Conservation (phyloP, 2,888 invertebrate species). For the Halocaridina rubra region DNA sequence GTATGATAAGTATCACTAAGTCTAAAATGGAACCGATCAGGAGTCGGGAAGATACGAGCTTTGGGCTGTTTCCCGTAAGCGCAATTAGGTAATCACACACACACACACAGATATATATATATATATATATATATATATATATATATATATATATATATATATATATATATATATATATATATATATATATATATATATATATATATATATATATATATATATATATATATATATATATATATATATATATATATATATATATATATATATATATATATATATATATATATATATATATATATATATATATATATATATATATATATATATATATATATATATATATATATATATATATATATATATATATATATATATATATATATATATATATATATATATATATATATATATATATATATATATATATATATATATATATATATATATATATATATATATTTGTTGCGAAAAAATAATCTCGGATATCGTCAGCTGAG, state of each 20-base stretch:
- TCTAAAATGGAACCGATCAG: too few species aligned
- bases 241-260: neutral
- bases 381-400: neutral
- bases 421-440: neutral
- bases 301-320: slow-evolving; percentile 14
- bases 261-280: neutral
- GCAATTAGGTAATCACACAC: too few species aligned
- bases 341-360: neutral
- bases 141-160: neutral
- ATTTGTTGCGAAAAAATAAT: too few species aligned
- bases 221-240: neutral
- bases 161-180: neutral
- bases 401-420: neutral
- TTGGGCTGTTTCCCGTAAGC: too few species aligned
- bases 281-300: slow-evolving; percentile 9
- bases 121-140: neutral
- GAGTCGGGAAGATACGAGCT: too few species aligned
- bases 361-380: neutral
- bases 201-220: slow-evolving; percentile 3
- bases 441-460: neutral
- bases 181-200: slow-evolving; percentile 3
- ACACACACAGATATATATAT: neutral
- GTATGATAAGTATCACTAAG: too few species aligned
- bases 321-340: neutral
- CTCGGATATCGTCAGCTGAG: slow-evolving; percentile 57